Evolutionary conservation across 2,113 vertebrate species (phyloP), one percentile per base, ranked within the genome.

Genomic region (Oreotragus oreotragus): DNA sequence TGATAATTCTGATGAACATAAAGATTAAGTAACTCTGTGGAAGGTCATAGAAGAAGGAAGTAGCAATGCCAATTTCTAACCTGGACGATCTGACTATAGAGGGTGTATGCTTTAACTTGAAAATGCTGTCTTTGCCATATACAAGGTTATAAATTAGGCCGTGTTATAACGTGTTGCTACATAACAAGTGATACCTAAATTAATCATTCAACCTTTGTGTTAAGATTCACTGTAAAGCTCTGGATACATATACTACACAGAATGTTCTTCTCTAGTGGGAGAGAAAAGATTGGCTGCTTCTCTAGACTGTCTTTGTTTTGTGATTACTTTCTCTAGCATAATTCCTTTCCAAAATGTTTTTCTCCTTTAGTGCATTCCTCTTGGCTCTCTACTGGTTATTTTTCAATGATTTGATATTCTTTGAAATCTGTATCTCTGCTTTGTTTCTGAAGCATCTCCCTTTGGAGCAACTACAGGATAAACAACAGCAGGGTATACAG

Each of bases 391-490:
- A 62, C 81, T 94, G 66, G 88, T 91, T 94, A 92, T 94, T 96
- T 97, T 90, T 96, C 87, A 92, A 60, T 90, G n/a, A 96, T 95
- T 87, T 95, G 95, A 89, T 89, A 86, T 84, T 95, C 88, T 97
- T 94, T 96, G 76, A 93, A 97, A 88, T 84, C 28, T 45, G 57
- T 90, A 93, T 90, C 47, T 91, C 84, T 96, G 27, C 64, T 90
- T 90, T 92, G 51, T 91, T 92, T 92, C 30, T 64, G 49, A 84
- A 96, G 81, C 9, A 92, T 23, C 47, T 96, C 88, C 60, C 90
- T 88, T 92, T 91, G 90, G 81, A 97, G 49, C 64, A 83, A 70
- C 89, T 28, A 60, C 49, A 47, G 58, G 90, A 96, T 88, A 94
- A 94, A 96, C 55, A 96, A 45, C 33, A 76, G 90, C 47, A 64